phyloP scores from a whole-genome alignment of 1,140 invertebrate species.

The Nixonia krombeini region DNA sequence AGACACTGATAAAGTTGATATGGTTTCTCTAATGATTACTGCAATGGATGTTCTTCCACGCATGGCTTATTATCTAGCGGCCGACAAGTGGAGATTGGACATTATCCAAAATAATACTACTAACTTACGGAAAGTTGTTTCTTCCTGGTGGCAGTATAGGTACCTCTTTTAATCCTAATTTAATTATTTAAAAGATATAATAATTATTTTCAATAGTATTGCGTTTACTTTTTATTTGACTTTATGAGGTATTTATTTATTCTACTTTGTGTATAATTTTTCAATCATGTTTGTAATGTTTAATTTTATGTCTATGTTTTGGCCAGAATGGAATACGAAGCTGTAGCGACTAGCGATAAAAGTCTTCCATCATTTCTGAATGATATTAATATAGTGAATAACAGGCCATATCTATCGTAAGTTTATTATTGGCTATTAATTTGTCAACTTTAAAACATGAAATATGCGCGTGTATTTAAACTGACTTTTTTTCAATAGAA shows the following conservation, averaged over 20 bases:
- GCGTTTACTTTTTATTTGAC: no score
- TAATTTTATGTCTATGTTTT: no score
- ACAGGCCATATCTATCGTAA: constrained; percentile 75
- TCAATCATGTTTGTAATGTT: no score
- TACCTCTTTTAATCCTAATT: constrained; percentile 50
- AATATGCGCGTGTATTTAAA: no score
- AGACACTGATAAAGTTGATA: constrained; percentile 43
- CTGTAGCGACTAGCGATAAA: constrained; percentile 19
- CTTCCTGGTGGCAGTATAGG: constrained; percentile 71
- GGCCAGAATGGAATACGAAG: constrained; percentile 56
- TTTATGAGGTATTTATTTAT: no score
- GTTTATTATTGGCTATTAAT: no score
- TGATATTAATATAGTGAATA: constrained; percentile 72
- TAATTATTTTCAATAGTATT: no score
- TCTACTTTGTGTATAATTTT: no score
- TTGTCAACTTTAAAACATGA: no score
- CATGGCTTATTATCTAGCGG: constrained; percentile 74
- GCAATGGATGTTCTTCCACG: constrained; percentile 60
- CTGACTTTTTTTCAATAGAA: no score
- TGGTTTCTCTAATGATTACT: constrained; percentile 58
- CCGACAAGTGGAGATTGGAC: constrained; percentile 75
- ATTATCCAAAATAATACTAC: constrained; percentile 67
- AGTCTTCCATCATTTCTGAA: constrained; percentile 67
- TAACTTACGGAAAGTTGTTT: constrained; percentile 49
- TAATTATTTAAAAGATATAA: no score